phyloP scores from a whole-genome alignment of 2,797 vertebrate species.

The Pantherophis vulpinus region DNA sequence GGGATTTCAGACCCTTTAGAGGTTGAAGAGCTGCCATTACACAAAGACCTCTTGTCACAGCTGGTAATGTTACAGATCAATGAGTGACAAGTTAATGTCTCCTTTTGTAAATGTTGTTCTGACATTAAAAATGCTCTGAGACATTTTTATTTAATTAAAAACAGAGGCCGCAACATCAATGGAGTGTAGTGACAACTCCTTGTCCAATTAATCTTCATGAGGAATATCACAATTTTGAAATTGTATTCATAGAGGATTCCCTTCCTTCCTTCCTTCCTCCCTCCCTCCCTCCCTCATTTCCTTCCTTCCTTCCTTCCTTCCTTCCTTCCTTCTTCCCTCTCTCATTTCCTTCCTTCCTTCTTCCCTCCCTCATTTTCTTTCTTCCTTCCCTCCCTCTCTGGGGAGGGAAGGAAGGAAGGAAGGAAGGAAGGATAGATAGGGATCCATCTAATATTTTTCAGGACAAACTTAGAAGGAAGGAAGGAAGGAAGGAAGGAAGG shows the following conservation, averaged over 20 bases:
- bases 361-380: background rate
- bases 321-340: rapidly evolving
- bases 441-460: background rate
- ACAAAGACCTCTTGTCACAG: conserved; percentile 59
- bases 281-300: no score
- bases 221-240: conserved; percentile 60
- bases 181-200: conserved; percentile 58
- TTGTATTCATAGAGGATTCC: conserved; percentile 42
- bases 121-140: conserved; percentile 63
- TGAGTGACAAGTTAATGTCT: conserved; percentile 61
- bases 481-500: no score
- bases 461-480: background rate
- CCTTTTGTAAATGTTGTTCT: conserved; percentile 66
- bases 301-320: no score
- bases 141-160: conserved; percentile 69
- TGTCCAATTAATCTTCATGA: conserved; percentile 65
- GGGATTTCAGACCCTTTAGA: conserved; percentile 33
- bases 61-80: conserved; percentile 59
- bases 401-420: no score
- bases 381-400: no score
- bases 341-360: no score
- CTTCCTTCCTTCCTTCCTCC: background rate
- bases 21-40: conserved; percentile 54
- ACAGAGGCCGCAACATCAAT: conserved; percentile 58
- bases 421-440: background rate